phyloP scores from a whole-genome alignment of 2,113 vertebrate species.

The Mystacornis crossleyi region DNA sequence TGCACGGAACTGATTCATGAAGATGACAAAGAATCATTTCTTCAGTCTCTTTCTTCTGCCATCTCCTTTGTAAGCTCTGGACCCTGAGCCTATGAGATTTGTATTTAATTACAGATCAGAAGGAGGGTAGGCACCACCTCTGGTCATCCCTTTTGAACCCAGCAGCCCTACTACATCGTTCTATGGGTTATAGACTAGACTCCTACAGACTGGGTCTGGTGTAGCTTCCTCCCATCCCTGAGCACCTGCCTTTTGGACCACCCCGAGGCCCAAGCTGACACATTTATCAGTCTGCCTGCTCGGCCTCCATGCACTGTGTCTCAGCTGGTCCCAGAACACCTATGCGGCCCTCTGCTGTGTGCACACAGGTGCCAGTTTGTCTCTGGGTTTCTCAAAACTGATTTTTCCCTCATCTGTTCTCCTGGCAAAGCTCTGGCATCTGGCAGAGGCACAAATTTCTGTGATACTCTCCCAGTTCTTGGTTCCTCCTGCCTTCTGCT shows the following conservation, averaged over 20 bases:
- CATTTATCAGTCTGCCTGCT: not conserved
- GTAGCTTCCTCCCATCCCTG: not conserved
- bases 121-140: not conserved
- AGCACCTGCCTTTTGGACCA: not conserved
- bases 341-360: not conserved
- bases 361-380: not conserved
- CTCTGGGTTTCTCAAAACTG: not conserved
- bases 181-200: not conserved
- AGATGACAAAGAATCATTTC: not conserved
- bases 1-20: not conserved
- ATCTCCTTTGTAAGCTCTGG: not conserved
- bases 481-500: not conserved
- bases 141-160: not conserved
- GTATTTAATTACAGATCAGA: not conserved
- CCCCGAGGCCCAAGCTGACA: not conserved
- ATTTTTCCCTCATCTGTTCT: not conserved
- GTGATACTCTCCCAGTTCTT: not conserved
- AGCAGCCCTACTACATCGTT: not conserved
- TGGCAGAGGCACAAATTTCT: not conserved
- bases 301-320: not conserved
- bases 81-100: accelerated
- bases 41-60: not conserved
- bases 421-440: not conserved
- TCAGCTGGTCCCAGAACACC: not conserved
- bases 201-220: not conserved